Conservation (phyloP, 2,888 invertebrate genomes). For the Mesorhabditis sp. region DNA sequence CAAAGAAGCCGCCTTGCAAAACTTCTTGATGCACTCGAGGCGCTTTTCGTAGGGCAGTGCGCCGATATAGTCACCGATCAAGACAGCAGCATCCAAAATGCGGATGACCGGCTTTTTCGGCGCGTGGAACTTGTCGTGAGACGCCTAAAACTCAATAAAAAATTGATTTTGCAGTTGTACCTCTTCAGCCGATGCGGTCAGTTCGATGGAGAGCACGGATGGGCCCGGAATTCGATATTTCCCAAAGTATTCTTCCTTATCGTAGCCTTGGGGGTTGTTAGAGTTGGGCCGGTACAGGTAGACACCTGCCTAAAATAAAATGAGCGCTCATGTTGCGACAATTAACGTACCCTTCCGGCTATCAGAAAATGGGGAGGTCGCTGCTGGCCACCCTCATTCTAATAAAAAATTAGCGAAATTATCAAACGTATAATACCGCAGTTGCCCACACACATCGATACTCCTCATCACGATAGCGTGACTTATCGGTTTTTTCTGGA, state of each 20-base stretch:
- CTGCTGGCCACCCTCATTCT: neutral
- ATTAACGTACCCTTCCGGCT: neutral
- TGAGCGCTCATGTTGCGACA: too few species aligned
- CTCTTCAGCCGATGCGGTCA: neutral
- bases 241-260: neutral
- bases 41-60: slow-evolving; percentile 32
- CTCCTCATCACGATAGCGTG: slow-evolving; percentile 6
- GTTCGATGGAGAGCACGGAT: neutral
- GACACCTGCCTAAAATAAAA: too few species aligned
- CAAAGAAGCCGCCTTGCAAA: slow-evolving; percentile 30
- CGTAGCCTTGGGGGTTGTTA: too few species aligned
- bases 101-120: slow-evolving; percentile 23
- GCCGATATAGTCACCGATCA: slow-evolving; percentile 49
- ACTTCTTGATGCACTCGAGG: slow-evolving; percentile 40
- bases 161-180: neutral
- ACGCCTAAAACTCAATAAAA: neutral
- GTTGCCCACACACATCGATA: neutral
- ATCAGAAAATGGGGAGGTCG: slow-evolving; percentile 6
- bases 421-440: neutral
- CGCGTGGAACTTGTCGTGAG: neutral
- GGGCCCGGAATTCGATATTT: neutral
- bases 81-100: slow-evolving; percentile 48
- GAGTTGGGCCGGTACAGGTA: too few species aligned
- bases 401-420: too few species aligned
- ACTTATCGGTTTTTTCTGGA: slow-evolving; percentile 8